Evolutionary conservation across 2,888 invertebrate genomes (phyloP), one percentile per base, ranked within the genome.

Genomic region (Polydrusus tereticollis): DNA sequence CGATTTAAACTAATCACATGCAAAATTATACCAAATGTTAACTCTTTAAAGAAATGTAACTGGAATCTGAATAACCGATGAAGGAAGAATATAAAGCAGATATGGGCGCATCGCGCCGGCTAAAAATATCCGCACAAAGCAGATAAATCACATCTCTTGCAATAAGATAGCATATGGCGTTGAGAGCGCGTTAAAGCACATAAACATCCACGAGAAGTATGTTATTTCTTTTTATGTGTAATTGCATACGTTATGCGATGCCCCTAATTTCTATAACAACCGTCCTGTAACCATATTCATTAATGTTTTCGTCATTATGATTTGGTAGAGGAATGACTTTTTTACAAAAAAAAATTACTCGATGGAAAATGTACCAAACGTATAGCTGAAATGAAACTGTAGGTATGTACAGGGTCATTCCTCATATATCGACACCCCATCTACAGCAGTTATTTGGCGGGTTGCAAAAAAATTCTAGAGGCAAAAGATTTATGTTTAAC

Each of bases 101-200:
- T 55, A 55, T 47, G 47, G 47, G 10, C 14, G 16, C 52, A 10
- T 55, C 38, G 58, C 38, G 26, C 16, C 16, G 41, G 59, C 43
- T 59, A 59, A 59, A 59, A 59, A 59, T 59, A 59, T 43, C 59
- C 10, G 26, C 59, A 43, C 59, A 59, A 59, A 41, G 59, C 59
- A 21, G 59, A 59, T 59, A 59, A 59, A 59, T 59, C 59, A 59
- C 43, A 59, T 59, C 43, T 43, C 43, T 43, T 23, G 26, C 21
- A 59, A 59, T 38, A 59, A 38, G 58, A 20, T 23, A 59, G 18
- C 59, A 59, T 59, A 59, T 59, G 59, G 59, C 5, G 59, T 26
- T 26, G 43, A 21, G 59, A 38, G 59, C 43, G 59, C 43, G 59
- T 43, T 41, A 59, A 43, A 59, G 43, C 59, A 43, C 43, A 59